Evolutionary conservation across 2,113 vertebrate species (phyloP).

Genomic region (Lepidothrix coronata): DNA sequence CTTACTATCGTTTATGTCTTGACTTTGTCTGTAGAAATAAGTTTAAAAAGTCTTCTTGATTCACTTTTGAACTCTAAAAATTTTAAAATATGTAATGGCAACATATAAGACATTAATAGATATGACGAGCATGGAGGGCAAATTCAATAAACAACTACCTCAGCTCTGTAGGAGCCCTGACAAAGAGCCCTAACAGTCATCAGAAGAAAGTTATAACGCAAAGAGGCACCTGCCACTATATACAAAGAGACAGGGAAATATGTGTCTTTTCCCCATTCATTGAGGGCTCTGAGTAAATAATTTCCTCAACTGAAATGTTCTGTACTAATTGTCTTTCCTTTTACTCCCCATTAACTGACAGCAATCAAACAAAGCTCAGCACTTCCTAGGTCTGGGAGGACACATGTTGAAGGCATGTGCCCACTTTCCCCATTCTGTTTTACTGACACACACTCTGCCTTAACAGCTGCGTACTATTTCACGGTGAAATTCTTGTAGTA

Average conservation of each 20-base stretch:
- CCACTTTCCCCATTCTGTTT: neutral
- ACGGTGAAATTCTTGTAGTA: neutral
- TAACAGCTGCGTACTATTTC: accelerated
- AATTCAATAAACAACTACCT: neutral
- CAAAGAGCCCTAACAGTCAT: neutral
- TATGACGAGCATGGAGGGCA: neutral
- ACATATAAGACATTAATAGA: neutral
- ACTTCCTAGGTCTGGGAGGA: neutral
- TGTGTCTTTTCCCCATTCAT: neutral
- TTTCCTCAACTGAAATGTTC: neutral
- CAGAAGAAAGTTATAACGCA: neutral
- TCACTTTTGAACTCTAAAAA: neutral
- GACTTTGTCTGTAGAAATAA: neutral
- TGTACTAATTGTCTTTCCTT: neutral
- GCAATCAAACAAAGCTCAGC: neutral
- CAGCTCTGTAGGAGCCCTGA: neutral
- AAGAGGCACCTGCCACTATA: neutral
- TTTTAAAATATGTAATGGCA: neutral
- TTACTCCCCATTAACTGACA: neutral
- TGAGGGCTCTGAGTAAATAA: neutral
- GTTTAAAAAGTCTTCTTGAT: neutral
- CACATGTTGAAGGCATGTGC: neutral
- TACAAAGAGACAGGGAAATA: neutral
- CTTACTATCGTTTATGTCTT: neutral
- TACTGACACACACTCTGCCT: neutral